Evolutionary conservation across 92 coral and sea anemone species (phyloP).

Genomic region (Chrysogorgia sp.): DNA sequence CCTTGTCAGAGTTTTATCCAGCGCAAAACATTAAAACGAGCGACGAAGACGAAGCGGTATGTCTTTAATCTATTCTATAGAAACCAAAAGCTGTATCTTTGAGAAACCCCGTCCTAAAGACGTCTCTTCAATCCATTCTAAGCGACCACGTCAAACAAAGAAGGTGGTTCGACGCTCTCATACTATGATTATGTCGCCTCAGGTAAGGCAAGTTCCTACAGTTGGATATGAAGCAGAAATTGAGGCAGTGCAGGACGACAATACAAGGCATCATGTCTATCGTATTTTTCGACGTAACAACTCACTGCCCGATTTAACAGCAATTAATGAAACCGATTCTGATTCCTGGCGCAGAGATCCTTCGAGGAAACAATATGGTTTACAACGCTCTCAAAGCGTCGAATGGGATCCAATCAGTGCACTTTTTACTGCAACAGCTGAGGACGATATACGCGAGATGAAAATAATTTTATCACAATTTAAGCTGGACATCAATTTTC

Average conservation of each 20-base stretch:
- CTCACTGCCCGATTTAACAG: slow-evolving; percentile 28
- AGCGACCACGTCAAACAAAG: too few relatives aligned
- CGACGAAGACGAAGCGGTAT: too few relatives aligned
- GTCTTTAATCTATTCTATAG: too few relatives aligned
- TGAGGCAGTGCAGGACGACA: not conserved
- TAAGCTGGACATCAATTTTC: slow-evolving; percentile 27
- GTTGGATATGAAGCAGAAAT: not conserved
- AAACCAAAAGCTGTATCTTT: too few relatives aligned
- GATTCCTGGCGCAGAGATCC: slow-evolving; percentile 21
- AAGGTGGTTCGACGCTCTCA: too few relatives aligned
- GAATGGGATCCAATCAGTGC: slow-evolving; percentile 45
- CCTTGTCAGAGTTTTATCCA: too few relatives aligned
- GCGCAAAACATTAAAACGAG: too few relatives aligned
- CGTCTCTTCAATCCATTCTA: too few relatives aligned
- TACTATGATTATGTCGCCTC: too few relatives aligned
- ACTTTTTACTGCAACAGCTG: slow-evolving; percentile 36
- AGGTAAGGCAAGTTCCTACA: too few relatives aligned
- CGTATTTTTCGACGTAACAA: slow-evolving; percentile 25
- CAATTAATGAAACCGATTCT: not conserved
- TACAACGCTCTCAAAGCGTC: slow-evolving; percentile 43
- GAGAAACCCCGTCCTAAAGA: too few relatives aligned
- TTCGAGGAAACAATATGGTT: slow-evolving; percentile 27
- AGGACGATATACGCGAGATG: slow-evolving; percentile 24
- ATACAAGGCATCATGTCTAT: not conserved
- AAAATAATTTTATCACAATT: slow-evolving; percentile 27